A percentile compares a stretch with the other conserved stretches of the same genome.
Conservation (phyloP, 2,113 vertebrate genomes). For the Phylloscopus whistleri region DNA sequence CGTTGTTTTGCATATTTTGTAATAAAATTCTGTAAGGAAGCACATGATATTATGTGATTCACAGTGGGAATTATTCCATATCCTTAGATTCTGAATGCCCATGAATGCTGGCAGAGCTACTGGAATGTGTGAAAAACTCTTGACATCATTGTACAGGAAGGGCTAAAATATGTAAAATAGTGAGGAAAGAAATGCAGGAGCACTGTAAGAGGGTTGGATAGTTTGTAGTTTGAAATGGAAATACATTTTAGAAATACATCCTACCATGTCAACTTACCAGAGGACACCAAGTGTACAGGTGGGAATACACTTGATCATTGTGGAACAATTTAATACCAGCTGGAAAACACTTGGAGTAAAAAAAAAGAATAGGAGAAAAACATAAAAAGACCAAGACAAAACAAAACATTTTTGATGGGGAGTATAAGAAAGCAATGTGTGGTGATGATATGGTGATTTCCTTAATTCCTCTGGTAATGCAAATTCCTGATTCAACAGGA, state of each 20-base stretch:
- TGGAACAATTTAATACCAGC: neutral
- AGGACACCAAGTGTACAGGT: neutral
- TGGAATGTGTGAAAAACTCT: no score
- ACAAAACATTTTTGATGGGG: neutral
- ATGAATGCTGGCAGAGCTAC: neutral
- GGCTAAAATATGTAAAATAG: neutral
- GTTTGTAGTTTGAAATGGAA: neutral
- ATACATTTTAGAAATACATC: neutral
- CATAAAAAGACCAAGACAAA: neutral
- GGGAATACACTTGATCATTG: accelerated
- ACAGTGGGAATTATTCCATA: neutral
- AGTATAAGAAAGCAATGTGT: neutral
- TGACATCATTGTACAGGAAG: neutral
- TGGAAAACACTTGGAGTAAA: neutral
- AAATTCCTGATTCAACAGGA: neutral
- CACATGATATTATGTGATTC: accelerated
- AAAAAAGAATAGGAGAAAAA: neutral
- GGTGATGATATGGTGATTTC: neutral
- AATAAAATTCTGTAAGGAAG: neutral
- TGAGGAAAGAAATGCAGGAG: neutral
- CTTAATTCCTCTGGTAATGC: neutral
- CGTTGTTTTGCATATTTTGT: accelerated
- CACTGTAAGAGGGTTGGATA: neutral
- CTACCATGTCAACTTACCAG: neutral
- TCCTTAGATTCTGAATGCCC: neutral